phyloP scores from a whole-genome alignment of 2,888 invertebrate genomes.

The Dinocampus coccinellae region DNA sequence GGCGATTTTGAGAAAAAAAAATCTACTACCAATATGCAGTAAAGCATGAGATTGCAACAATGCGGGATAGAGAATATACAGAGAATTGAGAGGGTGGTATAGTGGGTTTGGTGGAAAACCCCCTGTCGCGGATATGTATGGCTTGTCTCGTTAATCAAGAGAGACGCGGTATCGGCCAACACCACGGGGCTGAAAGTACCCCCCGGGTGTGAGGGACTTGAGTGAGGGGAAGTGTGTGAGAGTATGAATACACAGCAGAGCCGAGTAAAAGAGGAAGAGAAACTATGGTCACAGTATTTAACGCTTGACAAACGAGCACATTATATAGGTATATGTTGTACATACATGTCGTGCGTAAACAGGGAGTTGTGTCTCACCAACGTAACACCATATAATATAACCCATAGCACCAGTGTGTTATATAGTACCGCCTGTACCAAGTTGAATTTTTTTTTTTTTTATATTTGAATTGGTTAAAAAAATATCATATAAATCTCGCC shows the following conservation, averaged over 20 bases:
- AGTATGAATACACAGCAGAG: conserved; percentile 5
- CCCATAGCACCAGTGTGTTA: not conserved
- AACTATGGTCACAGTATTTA: conserved; percentile 53
- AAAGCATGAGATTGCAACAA: conserved; percentile 64
- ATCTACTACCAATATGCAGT: conserved; percentile 58
- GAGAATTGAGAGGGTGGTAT: conserved; percentile 15
- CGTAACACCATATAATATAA: conserved; percentile 16
- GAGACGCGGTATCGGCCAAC: conserved; percentile 55
- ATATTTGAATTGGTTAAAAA: conserved; percentile 41
- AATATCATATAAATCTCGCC: conserved; percentile 42
- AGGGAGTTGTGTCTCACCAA: conserved; percentile 47
- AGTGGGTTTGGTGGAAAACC: conserved; percentile 29
- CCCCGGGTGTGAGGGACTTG: conserved; percentile 42
- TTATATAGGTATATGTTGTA: conserved; percentile 45
- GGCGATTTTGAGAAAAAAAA: conserved; percentile 22
- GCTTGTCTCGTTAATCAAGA: conserved; percentile 66
- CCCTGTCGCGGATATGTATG: conserved; percentile 51
- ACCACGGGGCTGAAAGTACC: conserved; percentile 43
- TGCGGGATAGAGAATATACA: conserved; percentile 42
- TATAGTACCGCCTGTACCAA: conserved; percentile 11
- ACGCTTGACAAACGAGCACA: conserved; percentile 65
- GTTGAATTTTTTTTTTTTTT: conserved; percentile 43
- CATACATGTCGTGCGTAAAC: conserved; percentile 51
- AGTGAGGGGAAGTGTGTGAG: conserved; percentile 31
- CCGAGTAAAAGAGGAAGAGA: conserved; percentile 9